Evolutionary conservation across 2,888 invertebrate genomes (phyloP), one percentile per base, ranked within the genome.

Genomic region (Chaetogeoica ovagalla): DNA sequence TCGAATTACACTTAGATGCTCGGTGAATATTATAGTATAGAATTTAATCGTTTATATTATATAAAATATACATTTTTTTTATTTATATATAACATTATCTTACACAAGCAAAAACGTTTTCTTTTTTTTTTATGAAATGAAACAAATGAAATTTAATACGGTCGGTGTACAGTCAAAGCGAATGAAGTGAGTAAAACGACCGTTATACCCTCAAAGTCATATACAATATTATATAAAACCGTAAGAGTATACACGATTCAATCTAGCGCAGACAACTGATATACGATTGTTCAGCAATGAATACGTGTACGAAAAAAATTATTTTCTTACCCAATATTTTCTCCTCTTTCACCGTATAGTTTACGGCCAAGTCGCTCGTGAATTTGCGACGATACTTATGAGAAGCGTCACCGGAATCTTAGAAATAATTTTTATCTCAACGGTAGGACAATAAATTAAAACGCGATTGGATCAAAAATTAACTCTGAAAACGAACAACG

Each of bases 361-460:
- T 73, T 73, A 62, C 30, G 62, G 62, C 52, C 9, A 52, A 73
- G 30, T 21, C 37, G 9, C 37, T 65, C 9, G 6, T 15, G 15
- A 48, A 13, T 9, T 63, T 39, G 74, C 65, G 55, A 74, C 4
- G 30, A 30, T 30, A 30, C 65, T 74, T 65, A 74, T 55, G 74
- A 65, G n/a, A n/a, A n/a, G 52, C 55, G 30, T 30, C n/a, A 30
- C 11, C 21, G 63, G 62, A 55, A 55, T 55, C 65, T 74, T 65
- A 52, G 55, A 74, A 74, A 74, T 65, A 74, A 65, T 63, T 52
- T 39, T 52, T 37, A 55, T 19, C 55, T 39, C 65, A 21, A 74
- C 55, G 21, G 74, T 63, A 21, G 37, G 63, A 74, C 63, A 21
- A 74, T 74, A 74, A 74, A 65, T 74, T 55, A 55, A 63, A 65